A percentile compares a stretch with the other conserved stretches of the same genome.
These are phyloP conservation scores for Pristionchus entomophagus DNA, from an alignment of 2,888 invertebrate species.

Conservation along the genomic window DNA sequence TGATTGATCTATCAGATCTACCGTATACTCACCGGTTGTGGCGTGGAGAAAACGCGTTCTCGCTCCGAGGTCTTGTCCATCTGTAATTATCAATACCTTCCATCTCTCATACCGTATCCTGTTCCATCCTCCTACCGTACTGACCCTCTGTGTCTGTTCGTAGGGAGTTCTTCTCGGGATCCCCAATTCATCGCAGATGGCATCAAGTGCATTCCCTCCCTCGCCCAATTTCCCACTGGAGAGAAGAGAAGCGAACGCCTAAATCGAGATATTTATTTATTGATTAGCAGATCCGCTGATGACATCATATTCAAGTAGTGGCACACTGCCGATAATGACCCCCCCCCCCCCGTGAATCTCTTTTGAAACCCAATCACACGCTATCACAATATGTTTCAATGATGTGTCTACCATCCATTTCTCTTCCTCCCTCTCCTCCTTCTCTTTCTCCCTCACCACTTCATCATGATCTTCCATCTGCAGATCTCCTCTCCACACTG, in stretches of 20 bases:
- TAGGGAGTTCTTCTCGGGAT: slow-evolving; percentile 49
- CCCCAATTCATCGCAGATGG: slow-evolving; percentile 53
- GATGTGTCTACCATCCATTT: neutral
- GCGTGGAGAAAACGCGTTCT: slow-evolving; percentile 2
- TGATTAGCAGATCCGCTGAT: too few relatives aligned
- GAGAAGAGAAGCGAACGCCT: slow-evolving; percentile 41
- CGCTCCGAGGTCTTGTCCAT: neutral
- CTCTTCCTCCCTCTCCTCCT: too few relatives aligned
- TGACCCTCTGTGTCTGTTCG: slow-evolving; percentile 21
- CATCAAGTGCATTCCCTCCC: slow-evolving; percentile 3
- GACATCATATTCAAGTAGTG: too few relatives aligned
- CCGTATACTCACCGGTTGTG: slow-evolving; percentile 19
- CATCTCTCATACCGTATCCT: too few relatives aligned
- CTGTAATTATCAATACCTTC: neutral
- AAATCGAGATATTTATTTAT: neutral
- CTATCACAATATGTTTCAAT: too few relatives aligned
- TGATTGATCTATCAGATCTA: neutral
- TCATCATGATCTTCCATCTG: slow-evolving; percentile 56
- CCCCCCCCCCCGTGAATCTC: too few relatives aligned
- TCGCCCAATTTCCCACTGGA: slow-evolving; percentile 41
- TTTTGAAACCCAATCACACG: too few relatives aligned
- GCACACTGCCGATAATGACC: too few relatives aligned
- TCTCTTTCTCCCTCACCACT: neutral
- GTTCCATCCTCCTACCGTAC: neutral
- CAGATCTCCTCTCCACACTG: slow-evolving; percentile 50